Conservation (phyloP, 1,140 invertebrate genomes). For the Procambarus clarkii region DNA sequence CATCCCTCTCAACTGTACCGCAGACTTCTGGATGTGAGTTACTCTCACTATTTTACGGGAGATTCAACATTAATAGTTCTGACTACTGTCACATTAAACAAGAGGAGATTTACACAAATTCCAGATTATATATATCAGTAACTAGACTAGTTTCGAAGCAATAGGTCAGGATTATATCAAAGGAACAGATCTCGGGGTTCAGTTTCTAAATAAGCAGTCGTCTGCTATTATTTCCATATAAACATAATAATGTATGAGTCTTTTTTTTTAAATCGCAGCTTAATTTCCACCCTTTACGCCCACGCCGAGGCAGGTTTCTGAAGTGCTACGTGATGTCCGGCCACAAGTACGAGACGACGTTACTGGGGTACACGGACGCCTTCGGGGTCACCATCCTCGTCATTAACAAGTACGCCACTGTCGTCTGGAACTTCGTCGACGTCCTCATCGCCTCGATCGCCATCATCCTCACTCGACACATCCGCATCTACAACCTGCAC, state of each 20-base stretch:
- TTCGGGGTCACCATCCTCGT: conserved; percentile 47
- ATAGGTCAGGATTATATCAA: too few species aligned
- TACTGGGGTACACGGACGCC: conserved; percentile 24
- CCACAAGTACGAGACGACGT: conserved; percentile 18
- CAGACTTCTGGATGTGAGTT: conserved; percentile 10
- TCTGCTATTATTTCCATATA: too few species aligned
- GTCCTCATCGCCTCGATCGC: conserved; percentile 44
- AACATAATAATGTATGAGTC: too few species aligned
- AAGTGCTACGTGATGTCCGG: conserved; percentile 37
- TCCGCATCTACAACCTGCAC: conserved; percentile 35
- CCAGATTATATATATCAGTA: too few species aligned
- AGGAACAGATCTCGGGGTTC: too few species aligned
- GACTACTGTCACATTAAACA: too few species aligned
- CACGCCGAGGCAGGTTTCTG: conserved; percentile 35
- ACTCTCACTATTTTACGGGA: neutral
- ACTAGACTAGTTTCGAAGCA: too few species aligned
- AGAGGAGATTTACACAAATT: too few species aligned
- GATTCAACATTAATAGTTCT: too few species aligned
- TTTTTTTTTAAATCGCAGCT: too few species aligned
- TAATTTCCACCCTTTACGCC: too few species aligned
- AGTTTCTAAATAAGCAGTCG: too few species aligned
- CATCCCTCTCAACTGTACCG: conserved; percentile 1
- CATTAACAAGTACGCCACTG: conserved; percentile 68
- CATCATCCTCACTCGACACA: conserved; percentile 30
- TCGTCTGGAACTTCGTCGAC: conserved; percentile 67